phyloP scores from a whole-genome alignment of 2,888 invertebrate species.

The Habroteleia sp. region DNA sequence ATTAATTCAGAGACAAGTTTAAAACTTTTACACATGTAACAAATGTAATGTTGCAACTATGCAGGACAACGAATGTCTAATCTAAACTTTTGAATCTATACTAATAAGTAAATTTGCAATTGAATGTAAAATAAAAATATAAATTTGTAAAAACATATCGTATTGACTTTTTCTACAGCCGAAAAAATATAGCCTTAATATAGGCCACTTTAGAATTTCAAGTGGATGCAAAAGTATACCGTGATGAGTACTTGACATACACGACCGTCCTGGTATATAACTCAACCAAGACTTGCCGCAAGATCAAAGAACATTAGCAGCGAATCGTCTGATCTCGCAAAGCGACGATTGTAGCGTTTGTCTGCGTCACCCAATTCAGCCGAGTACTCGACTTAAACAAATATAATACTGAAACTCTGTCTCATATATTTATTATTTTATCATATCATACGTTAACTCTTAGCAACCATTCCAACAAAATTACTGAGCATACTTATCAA shows the following conservation, averaged over 20 bases:
- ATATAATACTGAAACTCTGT: constrained; percentile 40
- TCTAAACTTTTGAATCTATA: no score
- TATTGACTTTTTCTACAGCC: background rate
- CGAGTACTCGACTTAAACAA: constrained; percentile 45
- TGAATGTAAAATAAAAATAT: no score
- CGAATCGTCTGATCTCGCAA: constrained; percentile 53
- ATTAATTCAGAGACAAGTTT: no score
- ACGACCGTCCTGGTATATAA: constrained; percentile 56
- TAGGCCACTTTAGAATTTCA: constrained; percentile 45
- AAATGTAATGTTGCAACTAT: no score
- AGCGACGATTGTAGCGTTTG: constrained; percentile 45
- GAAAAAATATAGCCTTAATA: constrained; percentile 33
- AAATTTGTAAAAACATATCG: no score
- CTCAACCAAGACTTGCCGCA: constrained; percentile 45
- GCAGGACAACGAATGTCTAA: no score
- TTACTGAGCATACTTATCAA: no score
- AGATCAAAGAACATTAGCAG: constrained; percentile 56
- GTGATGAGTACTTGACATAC: constrained; percentile 58
- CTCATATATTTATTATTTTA: constrained; percentile 45
- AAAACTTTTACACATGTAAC: no score
- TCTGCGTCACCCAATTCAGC: constrained; percentile 54
- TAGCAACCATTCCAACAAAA: constrained; percentile 22
- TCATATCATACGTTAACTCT: constrained; percentile 26
- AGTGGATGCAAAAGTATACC: constrained; percentile 47
- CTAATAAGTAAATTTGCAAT: no score